These are phyloP conservation scores for Linhomoeus sp. DNA, from an alignment of 2,888 invertebrate species.

Conservation along the genomic window DNA sequence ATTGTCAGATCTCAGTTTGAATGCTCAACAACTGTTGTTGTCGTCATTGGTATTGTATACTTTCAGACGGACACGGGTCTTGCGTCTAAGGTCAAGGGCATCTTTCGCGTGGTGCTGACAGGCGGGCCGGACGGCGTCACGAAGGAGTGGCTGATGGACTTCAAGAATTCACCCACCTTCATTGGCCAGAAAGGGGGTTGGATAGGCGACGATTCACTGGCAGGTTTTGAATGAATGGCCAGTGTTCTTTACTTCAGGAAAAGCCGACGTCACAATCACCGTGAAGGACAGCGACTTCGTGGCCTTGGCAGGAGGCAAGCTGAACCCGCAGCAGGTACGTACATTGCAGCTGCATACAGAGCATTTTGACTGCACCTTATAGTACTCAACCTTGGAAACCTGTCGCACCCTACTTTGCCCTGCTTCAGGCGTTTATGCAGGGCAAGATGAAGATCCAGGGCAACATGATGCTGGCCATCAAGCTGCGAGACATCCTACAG, in stretches of 20 bases:
- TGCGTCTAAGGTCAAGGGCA: conserved; percentile 55
- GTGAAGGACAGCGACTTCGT: conserved; percentile 70
- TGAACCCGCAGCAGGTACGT: conserved; percentile 77
- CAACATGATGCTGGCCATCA: conserved; percentile 89
- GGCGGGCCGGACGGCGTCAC: conserved; percentile 55
- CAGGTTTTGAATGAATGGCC: too few relatives aligned
- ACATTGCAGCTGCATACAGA: too few relatives aligned
- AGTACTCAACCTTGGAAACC: too few relatives aligned
- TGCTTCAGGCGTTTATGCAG: conserved; percentile 43
- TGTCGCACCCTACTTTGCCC: too few relatives aligned
- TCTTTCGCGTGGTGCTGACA: conserved; percentile 70
- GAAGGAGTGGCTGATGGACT: conserved; percentile 79
- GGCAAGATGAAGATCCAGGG: conserved; percentile 84
- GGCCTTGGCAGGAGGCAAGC: conserved; percentile 65
- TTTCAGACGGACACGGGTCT: conserved; percentile 58
- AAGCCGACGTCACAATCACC: conserved; percentile 41
- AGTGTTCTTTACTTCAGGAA: too few relatives aligned
- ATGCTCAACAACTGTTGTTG: too few relatives aligned
- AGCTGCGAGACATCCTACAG: conserved; percentile 49
- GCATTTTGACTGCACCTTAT: too few relatives aligned
- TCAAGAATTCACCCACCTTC: too few relatives aligned
- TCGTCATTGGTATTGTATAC: too few relatives aligned
- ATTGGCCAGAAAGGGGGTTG: too few relatives aligned
- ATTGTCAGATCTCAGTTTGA: too few relatives aligned
- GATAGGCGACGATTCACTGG: too few relatives aligned